Conservation (phyloP, 2,797 vertebrate genomes). For the Arctocebus calabarensis region DNA sequence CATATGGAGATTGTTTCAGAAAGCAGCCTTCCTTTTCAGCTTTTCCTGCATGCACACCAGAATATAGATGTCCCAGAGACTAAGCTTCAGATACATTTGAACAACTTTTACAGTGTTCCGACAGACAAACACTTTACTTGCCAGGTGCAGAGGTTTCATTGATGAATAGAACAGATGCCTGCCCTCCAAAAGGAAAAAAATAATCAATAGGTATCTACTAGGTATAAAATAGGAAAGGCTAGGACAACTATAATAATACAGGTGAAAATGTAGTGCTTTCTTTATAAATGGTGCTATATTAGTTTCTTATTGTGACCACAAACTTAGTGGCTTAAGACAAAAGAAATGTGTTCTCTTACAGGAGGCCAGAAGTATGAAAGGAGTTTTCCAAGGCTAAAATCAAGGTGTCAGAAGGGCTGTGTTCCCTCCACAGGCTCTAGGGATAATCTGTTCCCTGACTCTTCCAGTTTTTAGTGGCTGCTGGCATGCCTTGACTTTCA, state of each 20-base stretch:
- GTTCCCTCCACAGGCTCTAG: background rate
- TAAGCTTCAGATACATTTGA: conserved; percentile 6
- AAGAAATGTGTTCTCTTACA: background rate
- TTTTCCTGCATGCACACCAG: background rate
- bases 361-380: background rate
- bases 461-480: background rate
- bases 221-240: conserved; percentile 23
- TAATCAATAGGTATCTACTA: background rate
- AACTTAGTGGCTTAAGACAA: conserved; percentile 42
- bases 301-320: background rate
- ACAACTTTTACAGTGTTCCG: background rate
- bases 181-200: background rate
- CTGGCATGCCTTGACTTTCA: background rate
- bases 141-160: background rate
- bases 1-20: background rate
- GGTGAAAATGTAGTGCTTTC: conserved; percentile 20
- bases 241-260: background rate
- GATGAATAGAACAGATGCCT: conserved; percentile 18
- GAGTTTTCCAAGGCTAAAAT: background rate
- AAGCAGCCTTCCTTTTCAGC: background rate
- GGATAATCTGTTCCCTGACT: background rate
- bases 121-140: background rate
- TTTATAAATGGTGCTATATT: background rate
- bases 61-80: background rate
- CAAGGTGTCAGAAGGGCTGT: background rate